A percentile compares a stretch with the other conserved stretches of the same genome.
phyloP scores from a whole-genome alignment of 2,113 vertebrate species.

The Hymenochirus boettgeri region DNA sequence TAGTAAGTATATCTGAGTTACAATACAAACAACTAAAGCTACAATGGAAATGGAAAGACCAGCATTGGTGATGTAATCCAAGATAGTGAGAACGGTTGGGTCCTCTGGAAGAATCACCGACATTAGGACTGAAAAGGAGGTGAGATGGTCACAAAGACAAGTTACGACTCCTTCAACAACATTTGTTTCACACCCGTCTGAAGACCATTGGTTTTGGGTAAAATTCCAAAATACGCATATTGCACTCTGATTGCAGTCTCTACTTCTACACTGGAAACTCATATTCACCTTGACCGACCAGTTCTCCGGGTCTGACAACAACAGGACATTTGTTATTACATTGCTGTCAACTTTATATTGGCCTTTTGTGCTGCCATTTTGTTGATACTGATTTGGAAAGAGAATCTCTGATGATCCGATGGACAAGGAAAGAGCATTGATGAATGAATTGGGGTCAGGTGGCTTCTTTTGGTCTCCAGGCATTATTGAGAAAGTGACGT shows the following conservation, averaged over 20 bases:
- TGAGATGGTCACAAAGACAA: constrained; percentile 19
- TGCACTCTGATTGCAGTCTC: neutral
- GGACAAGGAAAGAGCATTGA: neutral
- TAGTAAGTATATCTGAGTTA: neutral
- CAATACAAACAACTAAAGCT: constrained; percentile 1
- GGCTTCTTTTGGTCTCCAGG: neutral
- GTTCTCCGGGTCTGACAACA: neutral
- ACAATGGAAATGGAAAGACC: constrained; percentile 20
- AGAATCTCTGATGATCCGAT: neutral
- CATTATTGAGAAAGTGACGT: neutral
- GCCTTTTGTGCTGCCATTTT: neutral
- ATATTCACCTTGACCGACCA: constrained; percentile 2
- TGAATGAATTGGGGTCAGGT: neutral
- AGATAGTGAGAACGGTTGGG: neutral
- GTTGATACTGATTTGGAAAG: neutral
- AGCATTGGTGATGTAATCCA: constrained; percentile 22
- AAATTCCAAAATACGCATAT: constrained; percentile 19
- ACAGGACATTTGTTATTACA: constrained; percentile 4
- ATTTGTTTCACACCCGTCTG: constrained; percentile 4
- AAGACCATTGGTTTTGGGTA: neutral
- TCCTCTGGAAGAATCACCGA: neutral
- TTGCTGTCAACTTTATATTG: constrained; percentile 8
- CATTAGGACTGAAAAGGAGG: constrained; percentile 17
- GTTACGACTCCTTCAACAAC: neutral
- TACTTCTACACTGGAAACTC: constrained; percentile 5